These are phyloP conservation scores for Myocastor coypus DNA, from an alignment of 2,113 vertebrate genomes.

Conservation along the genomic window DNA sequence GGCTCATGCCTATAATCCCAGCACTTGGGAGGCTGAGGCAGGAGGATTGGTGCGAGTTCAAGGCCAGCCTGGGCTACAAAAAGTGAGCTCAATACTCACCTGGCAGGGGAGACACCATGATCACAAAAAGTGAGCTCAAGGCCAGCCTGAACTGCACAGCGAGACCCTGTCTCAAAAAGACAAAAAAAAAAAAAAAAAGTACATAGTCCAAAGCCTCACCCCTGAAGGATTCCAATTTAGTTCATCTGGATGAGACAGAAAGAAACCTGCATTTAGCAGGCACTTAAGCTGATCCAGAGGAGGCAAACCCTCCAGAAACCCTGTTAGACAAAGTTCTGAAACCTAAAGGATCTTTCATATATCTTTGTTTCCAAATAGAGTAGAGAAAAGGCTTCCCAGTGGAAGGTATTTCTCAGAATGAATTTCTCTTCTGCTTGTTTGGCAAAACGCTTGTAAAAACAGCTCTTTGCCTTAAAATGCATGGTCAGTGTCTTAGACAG, in stretches of 20 bases:
- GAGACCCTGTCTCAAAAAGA: too few species aligned
- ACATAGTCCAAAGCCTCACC: neutral
- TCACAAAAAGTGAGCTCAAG: too few species aligned
- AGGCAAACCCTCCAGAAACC: neutral
- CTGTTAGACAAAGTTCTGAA: neutral
- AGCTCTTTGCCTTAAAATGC: neutral
- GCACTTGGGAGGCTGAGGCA: too few species aligned
- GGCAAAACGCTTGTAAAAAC: neutral
- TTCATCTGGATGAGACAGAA: neutral
- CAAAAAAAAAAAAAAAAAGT: too few species aligned
- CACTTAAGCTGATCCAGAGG: neutral
- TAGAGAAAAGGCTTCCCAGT: neutral
- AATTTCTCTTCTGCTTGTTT: constrained; percentile 11
- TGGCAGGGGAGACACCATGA: too few species aligned
- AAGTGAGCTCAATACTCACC: too few species aligned
- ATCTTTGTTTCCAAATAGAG: neutral
- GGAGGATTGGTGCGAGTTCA: too few species aligned
- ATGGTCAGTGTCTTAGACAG: neutral
- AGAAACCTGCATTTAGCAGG: neutral
- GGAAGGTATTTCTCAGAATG: neutral
- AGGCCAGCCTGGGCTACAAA: too few species aligned
- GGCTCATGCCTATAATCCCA: too few species aligned
- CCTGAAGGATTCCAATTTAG: neutral
- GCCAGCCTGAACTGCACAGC: too few species aligned
- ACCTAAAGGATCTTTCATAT: neutral